phyloP scores from a whole-genome alignment of 2,888 invertebrate species.

The Drosophila engyochracea region DNA sequence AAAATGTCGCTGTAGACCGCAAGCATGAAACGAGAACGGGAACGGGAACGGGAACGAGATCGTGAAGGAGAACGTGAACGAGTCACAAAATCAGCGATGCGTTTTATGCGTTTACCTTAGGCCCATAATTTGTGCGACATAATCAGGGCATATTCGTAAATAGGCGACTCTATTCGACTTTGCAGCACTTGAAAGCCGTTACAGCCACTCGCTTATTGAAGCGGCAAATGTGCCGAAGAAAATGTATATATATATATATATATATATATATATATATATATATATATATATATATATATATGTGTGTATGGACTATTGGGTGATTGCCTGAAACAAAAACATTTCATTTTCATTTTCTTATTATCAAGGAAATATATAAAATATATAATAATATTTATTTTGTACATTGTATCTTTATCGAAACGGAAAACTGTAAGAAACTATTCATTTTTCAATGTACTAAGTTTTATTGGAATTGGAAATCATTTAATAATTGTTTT shows the following conservation, averaged over 20 bases:
- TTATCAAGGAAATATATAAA: not conserved
- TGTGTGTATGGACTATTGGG: not conserved
- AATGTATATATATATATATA: not conserved
- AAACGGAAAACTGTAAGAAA: not conserved
- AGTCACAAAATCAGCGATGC: conserved; percentile 56
- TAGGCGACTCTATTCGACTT: conserved; percentile 13
- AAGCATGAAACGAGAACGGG: conserved; percentile 20
- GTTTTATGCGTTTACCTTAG: conserved; percentile 57
- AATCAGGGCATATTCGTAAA: conserved; percentile 44
- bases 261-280: not conserved
- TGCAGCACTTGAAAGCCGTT: conserved; percentile 24
- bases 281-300: not conserved
- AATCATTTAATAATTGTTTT: too few species aligned
- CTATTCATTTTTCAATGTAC: not conserved
- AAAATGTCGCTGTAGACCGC: conserved; percentile 51
- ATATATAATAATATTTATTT: not conserved
- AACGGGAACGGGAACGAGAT: not conserved
- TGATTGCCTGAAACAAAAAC: too few species aligned
- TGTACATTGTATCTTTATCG: not conserved
- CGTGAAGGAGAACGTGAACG: conserved; percentile 11
- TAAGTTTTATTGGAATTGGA: not conserved
- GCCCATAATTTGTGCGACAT: conserved; percentile 62
- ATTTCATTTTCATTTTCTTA: not conserved
- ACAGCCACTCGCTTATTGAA: conserved; percentile 37
- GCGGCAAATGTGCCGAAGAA: conserved; percentile 32